Percentiles rank a stretch among this genome's conserved stretches.
These are phyloP conservation scores for Luperina testacea DNA, from an alignment of 2,888 invertebrate species.

Conservation along the genomic window DNA sequence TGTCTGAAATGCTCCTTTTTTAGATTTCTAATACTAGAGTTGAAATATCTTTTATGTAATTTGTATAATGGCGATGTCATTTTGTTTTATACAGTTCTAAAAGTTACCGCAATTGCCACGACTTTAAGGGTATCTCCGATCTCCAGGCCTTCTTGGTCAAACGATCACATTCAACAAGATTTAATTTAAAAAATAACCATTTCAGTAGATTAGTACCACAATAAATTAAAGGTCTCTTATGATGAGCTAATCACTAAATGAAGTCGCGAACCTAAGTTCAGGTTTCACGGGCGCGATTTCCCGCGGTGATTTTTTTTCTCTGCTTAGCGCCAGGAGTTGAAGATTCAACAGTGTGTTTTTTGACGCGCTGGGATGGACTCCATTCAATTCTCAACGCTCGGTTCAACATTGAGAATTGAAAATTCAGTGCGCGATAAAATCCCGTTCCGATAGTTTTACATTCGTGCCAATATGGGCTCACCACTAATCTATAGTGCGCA, in stretches of 20 bases:
- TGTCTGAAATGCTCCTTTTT: background rate
- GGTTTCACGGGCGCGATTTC: too few species aligned
- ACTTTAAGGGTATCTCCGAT: background rate
- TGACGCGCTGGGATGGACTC: too few species aligned
- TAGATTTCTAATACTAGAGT: background rate
- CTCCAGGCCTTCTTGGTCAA: background rate
- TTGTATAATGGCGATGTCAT: background rate
- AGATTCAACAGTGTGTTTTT: too few species aligned
- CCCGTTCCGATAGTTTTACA: too few species aligned
- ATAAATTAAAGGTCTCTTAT: background rate
- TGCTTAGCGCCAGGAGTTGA: too few species aligned
- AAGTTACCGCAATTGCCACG: background rate
- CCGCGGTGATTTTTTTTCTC: too few species aligned
- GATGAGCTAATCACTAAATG: background rate
- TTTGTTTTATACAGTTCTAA: background rate
- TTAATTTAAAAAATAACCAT: background rate
- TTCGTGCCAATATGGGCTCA: too few species aligned
- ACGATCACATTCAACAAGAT: background rate
- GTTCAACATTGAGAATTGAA: too few species aligned
- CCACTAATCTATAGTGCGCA: background rate
- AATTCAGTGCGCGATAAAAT: too few species aligned
- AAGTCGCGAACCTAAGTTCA: background rate
- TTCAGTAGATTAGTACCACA: background rate
- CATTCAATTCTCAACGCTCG: too few species aligned
- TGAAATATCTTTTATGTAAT: background rate